These are phyloP conservation scores for Epicauta chinensis DNA, from an alignment of 1,140 invertebrate species.

Conservation along the genomic window DNA sequence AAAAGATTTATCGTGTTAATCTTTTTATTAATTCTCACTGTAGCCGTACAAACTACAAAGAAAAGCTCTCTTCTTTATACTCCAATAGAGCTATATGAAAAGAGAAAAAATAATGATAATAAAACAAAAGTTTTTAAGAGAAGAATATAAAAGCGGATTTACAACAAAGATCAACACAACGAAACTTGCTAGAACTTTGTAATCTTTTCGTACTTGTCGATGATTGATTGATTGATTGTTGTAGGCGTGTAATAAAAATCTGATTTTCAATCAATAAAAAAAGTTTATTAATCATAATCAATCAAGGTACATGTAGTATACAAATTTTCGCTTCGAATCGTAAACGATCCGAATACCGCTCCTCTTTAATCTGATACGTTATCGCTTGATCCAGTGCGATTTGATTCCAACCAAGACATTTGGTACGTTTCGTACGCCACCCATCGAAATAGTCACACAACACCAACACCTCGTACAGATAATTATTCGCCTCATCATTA, in stretches of 20 bases:
- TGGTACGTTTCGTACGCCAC: conserved; percentile 4
- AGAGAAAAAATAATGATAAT: too few species aligned
- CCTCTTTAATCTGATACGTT: neutral
- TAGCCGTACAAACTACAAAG: too few species aligned
- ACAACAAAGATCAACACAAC: too few species aligned
- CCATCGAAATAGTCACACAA: neutral
- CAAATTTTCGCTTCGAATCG: neutral
- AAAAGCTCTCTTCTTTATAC: too few species aligned
- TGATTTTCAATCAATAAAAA: too few species aligned
- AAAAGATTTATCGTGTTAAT: neutral
- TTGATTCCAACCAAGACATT: conserved; percentile 26
- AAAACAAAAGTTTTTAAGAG: too few species aligned
- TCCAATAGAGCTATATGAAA: too few species aligned
- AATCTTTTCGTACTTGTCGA: too few species aligned
- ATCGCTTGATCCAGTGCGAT: conserved; percentile 13
- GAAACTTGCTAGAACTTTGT: too few species aligned
- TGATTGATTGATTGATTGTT: too few species aligned
- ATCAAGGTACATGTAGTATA: neutral
- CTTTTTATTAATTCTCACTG: neutral
- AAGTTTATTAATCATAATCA: neutral
- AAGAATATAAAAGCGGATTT: too few species aligned
- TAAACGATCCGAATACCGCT: neutral
- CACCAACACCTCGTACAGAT: conserved; percentile 12
- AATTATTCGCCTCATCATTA: conserved; percentile 17
- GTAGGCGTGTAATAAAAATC: too few species aligned